Conservation (phyloP, 2,113 vertebrate species). For the Psophia crepitans region DNA sequence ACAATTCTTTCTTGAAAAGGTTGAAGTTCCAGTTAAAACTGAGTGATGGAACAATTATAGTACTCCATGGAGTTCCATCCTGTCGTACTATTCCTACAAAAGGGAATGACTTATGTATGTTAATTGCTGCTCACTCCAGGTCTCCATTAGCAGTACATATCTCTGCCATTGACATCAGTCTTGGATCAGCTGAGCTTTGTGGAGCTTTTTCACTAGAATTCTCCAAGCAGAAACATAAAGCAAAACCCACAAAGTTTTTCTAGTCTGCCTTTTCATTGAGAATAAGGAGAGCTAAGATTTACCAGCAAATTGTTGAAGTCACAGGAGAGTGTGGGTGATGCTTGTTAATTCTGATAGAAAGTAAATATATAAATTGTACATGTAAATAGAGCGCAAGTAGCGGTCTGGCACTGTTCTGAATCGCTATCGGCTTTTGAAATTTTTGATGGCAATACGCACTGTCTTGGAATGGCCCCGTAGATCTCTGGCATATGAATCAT, state of each 20-base stretch:
- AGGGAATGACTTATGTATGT: accelerated
- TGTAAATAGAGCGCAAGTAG: not conserved
- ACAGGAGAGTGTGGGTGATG: not conserved
- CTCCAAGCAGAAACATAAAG: not conserved
- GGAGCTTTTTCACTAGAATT: not conserved
- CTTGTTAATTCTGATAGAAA: not conserved
- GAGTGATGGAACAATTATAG: not conserved
- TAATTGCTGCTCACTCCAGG: not conserved
- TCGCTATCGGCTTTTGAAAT: accelerated
- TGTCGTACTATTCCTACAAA: not conserved
- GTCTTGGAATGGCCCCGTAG: not conserved
- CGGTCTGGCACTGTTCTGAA: not conserved
- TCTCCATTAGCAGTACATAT: not conserved
- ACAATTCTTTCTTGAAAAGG: not conserved
- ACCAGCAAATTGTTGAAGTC: not conserved
- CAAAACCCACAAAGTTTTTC: not conserved
- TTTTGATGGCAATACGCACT: accelerated
- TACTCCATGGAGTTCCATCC: not conserved
- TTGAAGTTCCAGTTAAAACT: not conserved
- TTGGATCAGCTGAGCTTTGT: not conserved
- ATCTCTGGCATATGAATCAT: not conserved
- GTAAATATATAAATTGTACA: accelerated
- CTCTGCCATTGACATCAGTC: accelerated
- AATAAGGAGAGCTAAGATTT: not conserved
- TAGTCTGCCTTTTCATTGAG: not conserved